phyloP scores from a whole-genome alignment of 2,797 vertebrate species.

The Hydrocynus forskahlii region DNA sequence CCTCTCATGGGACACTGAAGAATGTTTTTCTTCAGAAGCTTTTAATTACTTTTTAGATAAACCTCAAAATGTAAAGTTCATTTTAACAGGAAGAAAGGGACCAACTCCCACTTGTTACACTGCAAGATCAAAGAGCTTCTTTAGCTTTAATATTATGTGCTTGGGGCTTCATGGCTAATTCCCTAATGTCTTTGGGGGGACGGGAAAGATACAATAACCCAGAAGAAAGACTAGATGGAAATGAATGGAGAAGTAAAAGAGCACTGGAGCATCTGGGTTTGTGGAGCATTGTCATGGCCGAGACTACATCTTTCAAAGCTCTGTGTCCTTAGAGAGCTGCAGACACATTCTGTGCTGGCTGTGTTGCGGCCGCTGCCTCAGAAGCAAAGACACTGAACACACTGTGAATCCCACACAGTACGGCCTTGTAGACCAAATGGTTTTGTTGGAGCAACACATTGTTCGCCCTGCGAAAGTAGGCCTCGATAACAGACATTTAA shows the following conservation, averaged over 20 bases:
- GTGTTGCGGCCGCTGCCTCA: not conserved
- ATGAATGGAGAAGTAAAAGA: not conserved
- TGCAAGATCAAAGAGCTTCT: not conserved
- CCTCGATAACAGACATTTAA: not conserved
- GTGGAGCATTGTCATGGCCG: not conserved
- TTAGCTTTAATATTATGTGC: not conserved
- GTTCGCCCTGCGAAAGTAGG: constrained; percentile 18
- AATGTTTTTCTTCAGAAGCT: not conserved
- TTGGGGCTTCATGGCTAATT: not conserved
- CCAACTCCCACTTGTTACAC: not conserved
- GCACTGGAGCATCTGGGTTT: not conserved
- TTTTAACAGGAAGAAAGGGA: constrained; percentile 6
- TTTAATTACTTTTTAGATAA: constrained; percentile 23
- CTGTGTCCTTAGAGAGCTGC: constrained; percentile 7
- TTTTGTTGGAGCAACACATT: constrained; percentile 9
- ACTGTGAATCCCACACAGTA: constrained; percentile 13
- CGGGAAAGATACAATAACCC: not conserved
- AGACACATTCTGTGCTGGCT: not conserved
- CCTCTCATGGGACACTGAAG: constrained; percentile 32
- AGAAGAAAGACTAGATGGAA: not conserved
- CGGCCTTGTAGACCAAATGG: not conserved
- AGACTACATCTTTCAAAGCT: not conserved
- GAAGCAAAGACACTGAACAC: constrained; percentile 10
- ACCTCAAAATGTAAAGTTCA: constrained; percentile 32
- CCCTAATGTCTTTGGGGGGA: not conserved